Evolutionary conservation across 1,140 invertebrate genomes (phyloP).

Genomic region (Mycetomoellerius zeteki): DNA sequence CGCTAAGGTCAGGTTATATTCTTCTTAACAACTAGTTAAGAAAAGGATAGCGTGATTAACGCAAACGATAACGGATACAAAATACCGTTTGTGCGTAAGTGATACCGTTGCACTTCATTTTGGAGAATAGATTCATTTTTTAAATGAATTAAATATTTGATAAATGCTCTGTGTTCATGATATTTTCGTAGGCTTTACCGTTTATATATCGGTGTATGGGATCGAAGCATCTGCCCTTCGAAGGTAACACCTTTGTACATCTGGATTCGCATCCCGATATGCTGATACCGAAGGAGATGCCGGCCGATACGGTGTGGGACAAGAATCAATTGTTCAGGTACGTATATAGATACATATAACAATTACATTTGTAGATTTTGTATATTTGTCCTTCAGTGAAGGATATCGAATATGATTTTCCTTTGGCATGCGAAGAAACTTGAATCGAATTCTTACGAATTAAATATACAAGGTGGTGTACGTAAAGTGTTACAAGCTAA

Average conservation of each 20-base stretch:
- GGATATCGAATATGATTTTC: background rate
- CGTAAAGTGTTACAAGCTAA: no score
- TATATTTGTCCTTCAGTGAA: background rate
- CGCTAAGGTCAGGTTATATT: no score
- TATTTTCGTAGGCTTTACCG: slow-evolving; percentile 85
- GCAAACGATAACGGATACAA: no score
- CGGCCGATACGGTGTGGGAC: slow-evolving; percentile 90
- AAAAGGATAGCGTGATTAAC: no score
- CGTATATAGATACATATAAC: background rate
- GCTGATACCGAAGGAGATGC: slow-evolving; percentile 92
- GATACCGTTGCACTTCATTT: no score
- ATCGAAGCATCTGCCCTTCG: slow-evolving; percentile 93
- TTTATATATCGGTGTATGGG: slow-evolving; percentile 94
- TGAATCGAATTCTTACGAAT: background rate
- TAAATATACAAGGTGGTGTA: no score
- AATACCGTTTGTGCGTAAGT: no score
- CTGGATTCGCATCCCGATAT: slow-evolving; percentile 97
- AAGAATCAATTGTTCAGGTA: slow-evolving; percentile 88
- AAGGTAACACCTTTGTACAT: slow-evolving; percentile 92
- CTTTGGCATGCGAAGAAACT: no score
- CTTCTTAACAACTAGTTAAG: no score
- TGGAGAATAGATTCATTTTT: background rate
- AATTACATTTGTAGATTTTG: background rate
- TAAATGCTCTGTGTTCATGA: background rate
- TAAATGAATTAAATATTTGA: background rate